phyloP scores from a whole-genome alignment of 2,888 invertebrate species.

The Halictus ligatus region DNA sequence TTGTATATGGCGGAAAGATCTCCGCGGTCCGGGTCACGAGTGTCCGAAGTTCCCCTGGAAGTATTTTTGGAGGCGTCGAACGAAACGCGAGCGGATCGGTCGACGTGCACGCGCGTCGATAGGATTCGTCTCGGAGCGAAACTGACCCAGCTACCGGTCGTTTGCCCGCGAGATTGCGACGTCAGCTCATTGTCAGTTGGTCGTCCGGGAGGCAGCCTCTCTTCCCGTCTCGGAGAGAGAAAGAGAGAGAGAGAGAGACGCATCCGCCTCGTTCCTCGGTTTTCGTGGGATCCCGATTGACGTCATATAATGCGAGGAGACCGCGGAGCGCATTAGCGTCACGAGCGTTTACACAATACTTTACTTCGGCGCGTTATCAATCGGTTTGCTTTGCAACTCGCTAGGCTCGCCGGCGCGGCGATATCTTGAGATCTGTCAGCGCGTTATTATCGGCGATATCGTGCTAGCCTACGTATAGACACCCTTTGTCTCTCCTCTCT shows the following conservation, averaged over 20 bases:
- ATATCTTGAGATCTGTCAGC: slow-evolving; percentile 69
- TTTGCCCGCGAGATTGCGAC: background rate
- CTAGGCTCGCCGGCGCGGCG: background rate
- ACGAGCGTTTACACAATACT: slow-evolving; percentile 68
- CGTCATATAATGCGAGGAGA: slow-evolving; percentile 52
- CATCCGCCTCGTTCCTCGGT: background rate
- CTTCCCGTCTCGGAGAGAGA: background rate
- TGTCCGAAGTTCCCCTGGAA: no score
- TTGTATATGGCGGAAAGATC: background rate
- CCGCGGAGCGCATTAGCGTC: slow-evolving; percentile 47
- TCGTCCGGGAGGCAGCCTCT: background rate
- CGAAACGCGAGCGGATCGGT: background rate
- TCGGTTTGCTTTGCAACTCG: slow-evolving; percentile 32
- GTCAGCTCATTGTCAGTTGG: background rate
- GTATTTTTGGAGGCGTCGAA: background rate
- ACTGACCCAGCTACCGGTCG: background rate
- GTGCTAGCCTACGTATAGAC: background rate
- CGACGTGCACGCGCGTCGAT: background rate
- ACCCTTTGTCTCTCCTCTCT: no score
- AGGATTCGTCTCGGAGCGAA: background rate
- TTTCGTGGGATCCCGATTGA: slow-evolving; percentile 51
- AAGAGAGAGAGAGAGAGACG: background rate
- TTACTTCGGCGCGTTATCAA: slow-evolving; percentile 71
- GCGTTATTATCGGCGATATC: slow-evolving; percentile 44
- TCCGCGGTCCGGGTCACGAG: background rate